Percentiles rank a stretch among this genome's conserved stretches.
Evolutionary conservation across 2,113 vertebrate genomes (phyloP).

Genomic region (Eretmodus cyanostictus): DNA sequence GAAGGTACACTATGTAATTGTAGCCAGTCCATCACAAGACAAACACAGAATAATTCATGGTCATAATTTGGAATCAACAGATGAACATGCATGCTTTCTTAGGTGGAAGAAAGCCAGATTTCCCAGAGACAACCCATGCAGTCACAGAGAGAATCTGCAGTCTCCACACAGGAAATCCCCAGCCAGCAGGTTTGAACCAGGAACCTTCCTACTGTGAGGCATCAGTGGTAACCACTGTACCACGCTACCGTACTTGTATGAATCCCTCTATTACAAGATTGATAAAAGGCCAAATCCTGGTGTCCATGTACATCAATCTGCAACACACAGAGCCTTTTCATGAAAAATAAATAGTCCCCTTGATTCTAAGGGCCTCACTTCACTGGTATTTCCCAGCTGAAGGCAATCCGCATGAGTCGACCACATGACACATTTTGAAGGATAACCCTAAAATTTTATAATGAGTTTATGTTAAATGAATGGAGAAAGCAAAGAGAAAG

Average conservation of each 20-base stretch:
- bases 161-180: not conserved
- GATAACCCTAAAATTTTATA: not conserved
- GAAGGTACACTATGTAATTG: not conserved
- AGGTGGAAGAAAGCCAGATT: not conserved
- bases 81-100: not conserved
- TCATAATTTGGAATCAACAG: not conserved
- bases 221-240: not conserved
- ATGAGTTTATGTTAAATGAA: not conserved
- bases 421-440: not conserved
- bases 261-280: not conserved
- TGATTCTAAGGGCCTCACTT: not conserved
- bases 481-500: not conserved
- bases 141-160: not conserved
- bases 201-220: not conserved
- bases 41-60: not conserved
- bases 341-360: not conserved
- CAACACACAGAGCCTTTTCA: not conserved
- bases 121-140: not conserved
- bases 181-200: not conserved
- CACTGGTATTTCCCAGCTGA: not conserved
- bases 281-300: not conserved
- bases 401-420: fast-evolving
- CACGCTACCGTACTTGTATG: fast-evolving
- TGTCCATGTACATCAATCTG: not conserved
- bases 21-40: not conserved